A percentile compares a stretch with the other conserved stretches of the same genome.
Conservation (phyloP, 1,140 invertebrate genomes). For the Campodea augens region DNA sequence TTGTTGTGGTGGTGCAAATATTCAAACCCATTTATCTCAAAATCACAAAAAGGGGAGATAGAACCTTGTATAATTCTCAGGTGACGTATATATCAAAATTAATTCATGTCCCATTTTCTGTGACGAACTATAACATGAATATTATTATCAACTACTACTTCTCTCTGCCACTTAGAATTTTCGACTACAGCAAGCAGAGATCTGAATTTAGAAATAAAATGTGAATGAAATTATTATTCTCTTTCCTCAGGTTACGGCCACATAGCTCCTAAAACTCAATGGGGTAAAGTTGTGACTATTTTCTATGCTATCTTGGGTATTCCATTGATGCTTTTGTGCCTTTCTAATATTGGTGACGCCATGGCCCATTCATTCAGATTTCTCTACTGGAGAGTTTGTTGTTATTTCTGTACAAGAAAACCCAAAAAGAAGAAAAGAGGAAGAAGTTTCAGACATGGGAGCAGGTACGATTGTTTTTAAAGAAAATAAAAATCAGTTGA, state of each 20-base stretch:
- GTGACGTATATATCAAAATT: too few species aligned
- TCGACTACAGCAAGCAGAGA: too few species aligned
- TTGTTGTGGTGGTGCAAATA: too few species aligned
- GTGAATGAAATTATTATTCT: background rate
- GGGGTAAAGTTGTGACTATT: constrained; percentile 84
- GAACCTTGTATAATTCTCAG: too few species aligned
- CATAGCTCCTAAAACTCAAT: constrained; percentile 78
- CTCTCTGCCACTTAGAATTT: too few species aligned
- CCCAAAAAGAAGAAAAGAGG: constrained; percentile 36
- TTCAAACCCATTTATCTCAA: too few species aligned
- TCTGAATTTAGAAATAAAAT: too few species aligned
- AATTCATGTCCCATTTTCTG: too few species aligned
- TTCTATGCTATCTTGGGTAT: constrained; percentile 91
- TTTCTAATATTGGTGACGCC: constrained; percentile 89
- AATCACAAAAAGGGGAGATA: too few species aligned
- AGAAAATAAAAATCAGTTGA: background rate
- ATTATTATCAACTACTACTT: too few species aligned
- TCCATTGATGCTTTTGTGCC: constrained; percentile 77
- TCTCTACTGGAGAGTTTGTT: constrained; percentile 74
- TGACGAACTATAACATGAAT: too few species aligned
- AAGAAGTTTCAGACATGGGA: constrained; percentile 10
- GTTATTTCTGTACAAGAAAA: constrained; percentile 64
- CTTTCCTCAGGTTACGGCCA: constrained; percentile 67
- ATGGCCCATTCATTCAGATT: constrained; percentile 88
- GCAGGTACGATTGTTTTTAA: constrained; percentile 1